Evolutionary conservation across 2,888 invertebrate genomes (phyloP).

Genomic region (Euplagia quadripunctaria): DNA sequence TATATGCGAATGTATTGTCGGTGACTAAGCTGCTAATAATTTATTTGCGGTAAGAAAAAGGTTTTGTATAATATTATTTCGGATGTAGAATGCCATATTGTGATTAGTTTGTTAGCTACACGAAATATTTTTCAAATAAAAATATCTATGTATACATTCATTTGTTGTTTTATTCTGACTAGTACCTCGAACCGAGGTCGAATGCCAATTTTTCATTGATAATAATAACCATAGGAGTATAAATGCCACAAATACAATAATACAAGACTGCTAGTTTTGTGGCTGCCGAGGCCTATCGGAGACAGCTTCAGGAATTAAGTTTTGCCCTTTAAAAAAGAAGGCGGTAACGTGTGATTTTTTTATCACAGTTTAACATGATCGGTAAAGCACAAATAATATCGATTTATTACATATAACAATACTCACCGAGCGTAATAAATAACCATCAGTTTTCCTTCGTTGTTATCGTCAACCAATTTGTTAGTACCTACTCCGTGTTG

Average conservation of each 20-base stretch:
- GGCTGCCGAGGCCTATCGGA: too few species aligned
- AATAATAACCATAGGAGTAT: too few species aligned
- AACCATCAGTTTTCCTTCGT: not conserved
- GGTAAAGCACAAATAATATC: not conserved
- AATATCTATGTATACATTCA: constrained; percentile 75
- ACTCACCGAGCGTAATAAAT: not conserved
- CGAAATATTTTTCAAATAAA: constrained; percentile 79
- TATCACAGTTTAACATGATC: not conserved
- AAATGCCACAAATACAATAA: too few species aligned
- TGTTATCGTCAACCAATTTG: not conserved
- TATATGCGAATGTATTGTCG: constrained; percentile 45
- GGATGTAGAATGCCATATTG: constrained; percentile 76
- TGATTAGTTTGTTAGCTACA: constrained; percentile 74
- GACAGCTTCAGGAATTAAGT: too few species aligned
- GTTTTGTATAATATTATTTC: constrained; percentile 64
- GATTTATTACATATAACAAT: not conserved
- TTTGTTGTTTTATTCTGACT: constrained; percentile 59
- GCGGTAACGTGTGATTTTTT: too few species aligned
- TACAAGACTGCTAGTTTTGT: too few species aligned
- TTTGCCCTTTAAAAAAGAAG: too few species aligned
- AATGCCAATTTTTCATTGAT: not conserved
- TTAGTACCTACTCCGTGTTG: not conserved
- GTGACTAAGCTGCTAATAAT: constrained; percentile 51
- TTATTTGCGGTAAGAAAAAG: constrained; percentile 63
- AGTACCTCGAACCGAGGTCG: not conserved